These are phyloP conservation scores for Galeopterus variegatus DNA, from an alignment of 2,113 vertebrate species.

Conservation along the genomic window DNA sequence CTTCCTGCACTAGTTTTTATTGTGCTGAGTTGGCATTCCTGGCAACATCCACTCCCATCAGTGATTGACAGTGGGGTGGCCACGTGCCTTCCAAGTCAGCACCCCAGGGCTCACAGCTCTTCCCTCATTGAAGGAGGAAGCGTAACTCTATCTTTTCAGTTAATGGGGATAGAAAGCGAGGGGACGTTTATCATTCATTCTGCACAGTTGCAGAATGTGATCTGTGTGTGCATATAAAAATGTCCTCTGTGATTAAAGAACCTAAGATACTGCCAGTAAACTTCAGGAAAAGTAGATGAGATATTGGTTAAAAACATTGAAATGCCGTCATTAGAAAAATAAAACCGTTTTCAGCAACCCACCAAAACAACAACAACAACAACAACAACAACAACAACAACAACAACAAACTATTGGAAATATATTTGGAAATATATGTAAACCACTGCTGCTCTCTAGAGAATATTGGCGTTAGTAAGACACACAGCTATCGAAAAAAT, in stretches of 20 bases:
- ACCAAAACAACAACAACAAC: not conserved
- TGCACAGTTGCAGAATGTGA: slow-evolving; percentile 39
- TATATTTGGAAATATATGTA: too few species aligned
- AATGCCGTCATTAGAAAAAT: not conserved
- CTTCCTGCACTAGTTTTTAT: not conserved
- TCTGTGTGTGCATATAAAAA: not conserved
- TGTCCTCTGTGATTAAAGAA: not conserved
- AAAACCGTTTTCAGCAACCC: slow-evolving; percentile 15
- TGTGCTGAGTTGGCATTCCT: not conserved
- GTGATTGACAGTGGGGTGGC: not conserved
- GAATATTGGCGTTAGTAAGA: too few species aligned
- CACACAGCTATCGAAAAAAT: not conserved
- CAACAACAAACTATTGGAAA: not conserved
- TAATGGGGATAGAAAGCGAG: not conserved
- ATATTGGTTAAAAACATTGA: slow-evolving; percentile 36
- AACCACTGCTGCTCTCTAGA: too few species aligned
- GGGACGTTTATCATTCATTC: not conserved
- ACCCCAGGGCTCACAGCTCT: not conserved
- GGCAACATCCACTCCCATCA: not conserved
- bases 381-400: not conserved
- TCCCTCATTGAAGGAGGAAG: not conserved
- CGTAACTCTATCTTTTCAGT: slow-evolving; percentile 63
- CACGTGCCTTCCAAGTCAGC: not conserved
- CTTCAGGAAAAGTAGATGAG: not conserved
- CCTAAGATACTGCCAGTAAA: not conserved